Conservation (phyloP, 2,797 vertebrate species). For the Otus scops region DNA sequence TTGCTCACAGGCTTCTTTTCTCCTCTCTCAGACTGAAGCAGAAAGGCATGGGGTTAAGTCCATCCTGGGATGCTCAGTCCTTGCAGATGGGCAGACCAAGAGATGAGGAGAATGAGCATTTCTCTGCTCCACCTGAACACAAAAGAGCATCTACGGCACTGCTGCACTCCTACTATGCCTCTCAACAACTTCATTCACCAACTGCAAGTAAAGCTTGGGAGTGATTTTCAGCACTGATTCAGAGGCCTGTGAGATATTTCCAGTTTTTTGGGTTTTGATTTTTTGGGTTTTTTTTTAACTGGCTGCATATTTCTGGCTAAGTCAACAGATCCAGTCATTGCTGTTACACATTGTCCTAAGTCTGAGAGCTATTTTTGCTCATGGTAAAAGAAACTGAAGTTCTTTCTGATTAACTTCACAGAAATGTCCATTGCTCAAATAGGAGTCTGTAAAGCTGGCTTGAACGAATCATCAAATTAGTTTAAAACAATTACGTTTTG, state of each 20-base stretch:
- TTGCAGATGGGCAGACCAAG: neutral
- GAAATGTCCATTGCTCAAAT: constrained; percentile 24
- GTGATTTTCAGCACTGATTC: neutral
- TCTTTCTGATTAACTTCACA: constrained; percentile 34
- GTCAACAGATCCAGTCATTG: constrained; percentile 17
- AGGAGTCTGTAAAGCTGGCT: neutral
- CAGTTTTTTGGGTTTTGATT: neutral
- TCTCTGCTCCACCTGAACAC: neutral
- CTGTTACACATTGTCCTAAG: constrained; percentile 31
- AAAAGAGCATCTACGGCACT: neutral
- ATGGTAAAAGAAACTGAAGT: neutral
- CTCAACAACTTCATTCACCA: neutral
- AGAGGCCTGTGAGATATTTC: neutral
- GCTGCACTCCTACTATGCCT: neutral
- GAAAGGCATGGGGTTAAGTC: neutral
- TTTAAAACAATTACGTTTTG: neutral
- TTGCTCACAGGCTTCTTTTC: neutral
- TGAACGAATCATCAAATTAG: constrained; percentile 7
- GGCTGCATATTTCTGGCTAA: neutral
- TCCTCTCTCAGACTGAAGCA: neutral
- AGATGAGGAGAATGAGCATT: neutral
- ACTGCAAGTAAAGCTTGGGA: neutral
- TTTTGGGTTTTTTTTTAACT: neutral
- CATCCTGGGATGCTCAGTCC: neutral
- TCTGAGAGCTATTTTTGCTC: neutral